Base-by-base conservation (phyloP, 2,888 invertebrate genomes). In the Apomyelois bistriatella region DNA sequence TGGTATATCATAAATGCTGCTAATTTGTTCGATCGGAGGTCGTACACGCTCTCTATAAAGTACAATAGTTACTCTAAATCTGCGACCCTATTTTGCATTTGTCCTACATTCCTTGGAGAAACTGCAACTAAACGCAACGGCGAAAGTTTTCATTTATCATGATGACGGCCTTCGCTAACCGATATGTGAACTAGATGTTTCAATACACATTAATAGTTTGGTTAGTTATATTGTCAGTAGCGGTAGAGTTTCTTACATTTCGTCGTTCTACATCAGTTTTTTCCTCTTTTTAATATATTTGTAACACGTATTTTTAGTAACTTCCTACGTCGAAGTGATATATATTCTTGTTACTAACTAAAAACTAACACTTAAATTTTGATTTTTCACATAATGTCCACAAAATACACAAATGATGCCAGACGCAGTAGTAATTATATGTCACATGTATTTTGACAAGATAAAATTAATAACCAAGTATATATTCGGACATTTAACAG, bases 71-170 rank as follows among this genome's bases (percentile, higher is more conserved):
- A n/a, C 30, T 17, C 22, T 15, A 4, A 48, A 17, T 9, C 10
- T 22, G 49, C 40, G 49, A 49, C 49, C 49, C 38, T 49, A 30
- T 52, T 52, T 43, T 52, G 43, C 52, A 52, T 52, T 52, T 37
- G 52, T 35, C 43, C 52, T 43, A 52, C 52, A 52, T 52, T 52
- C 37, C 22, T 37, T 13, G 4, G 49, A 50, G 49, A 50, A 50
- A 50, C 49, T 52, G 37, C 36, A 52, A 37, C 9, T 12, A 17
- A 28, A 28, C 36, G 52, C 52, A 52, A 43, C 8, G 32, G 52
- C 43, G 52, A 52, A 52, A 52, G 52, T 43, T 46, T 46, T 46
- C 30, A 46, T 46, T 46, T 46, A 46, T 46, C 32, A 32, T 46
- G 0, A 16, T 35, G 46, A 46, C 32, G 46, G 32, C 46, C 30